These are phyloP conservation scores for Mythimna vitellina DNA, from an alignment of 2,888 invertebrate genomes.

Conservation along the genomic window DNA sequence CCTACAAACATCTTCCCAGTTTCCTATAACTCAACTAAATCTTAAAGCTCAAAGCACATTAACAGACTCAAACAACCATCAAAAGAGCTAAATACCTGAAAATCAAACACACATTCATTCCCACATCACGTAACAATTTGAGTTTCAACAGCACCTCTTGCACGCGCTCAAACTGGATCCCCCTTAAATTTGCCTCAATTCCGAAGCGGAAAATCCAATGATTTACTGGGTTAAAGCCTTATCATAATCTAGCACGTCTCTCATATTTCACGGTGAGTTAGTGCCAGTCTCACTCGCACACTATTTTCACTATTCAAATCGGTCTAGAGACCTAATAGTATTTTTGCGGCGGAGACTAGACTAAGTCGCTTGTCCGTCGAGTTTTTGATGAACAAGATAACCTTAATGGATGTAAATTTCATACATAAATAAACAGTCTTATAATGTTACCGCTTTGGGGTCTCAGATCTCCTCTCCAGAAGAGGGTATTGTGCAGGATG, in stretches of 20 bases:
- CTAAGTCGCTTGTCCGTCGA: not conserved
- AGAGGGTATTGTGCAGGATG: too few species aligned
- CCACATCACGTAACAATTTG: conserved; percentile 73
- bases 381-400: too few species aligned
- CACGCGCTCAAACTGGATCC: conserved; percentile 67
- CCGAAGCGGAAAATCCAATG: conserved; percentile 87
- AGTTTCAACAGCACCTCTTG: conserved; percentile 65
- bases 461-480: too few species aligned
- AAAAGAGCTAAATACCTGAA: conserved; percentile 44
- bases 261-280: conserved; percentile 87
- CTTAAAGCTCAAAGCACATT: not conserved
- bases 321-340: conserved; percentile 52
- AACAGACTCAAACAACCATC: conserved; percentile 47
- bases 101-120: conserved; percentile 63
- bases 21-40: not conserved
- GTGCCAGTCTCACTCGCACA: conserved; percentile 72
- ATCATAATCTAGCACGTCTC: conserved; percentile 89
- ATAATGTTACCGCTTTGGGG: too few species aligned
- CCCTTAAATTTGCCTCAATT: conserved; percentile 86
- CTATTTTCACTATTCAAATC: conserved; percentile 82
- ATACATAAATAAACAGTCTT: too few species aligned
- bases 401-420: too few species aligned
- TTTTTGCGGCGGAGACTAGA: conserved; percentile 21
- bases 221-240: conserved; percentile 87
- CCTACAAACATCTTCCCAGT: not conserved